phyloP scores from a whole-genome alignment of 2,797 vertebrate species.

The Gobio occitaniae region DNA sequence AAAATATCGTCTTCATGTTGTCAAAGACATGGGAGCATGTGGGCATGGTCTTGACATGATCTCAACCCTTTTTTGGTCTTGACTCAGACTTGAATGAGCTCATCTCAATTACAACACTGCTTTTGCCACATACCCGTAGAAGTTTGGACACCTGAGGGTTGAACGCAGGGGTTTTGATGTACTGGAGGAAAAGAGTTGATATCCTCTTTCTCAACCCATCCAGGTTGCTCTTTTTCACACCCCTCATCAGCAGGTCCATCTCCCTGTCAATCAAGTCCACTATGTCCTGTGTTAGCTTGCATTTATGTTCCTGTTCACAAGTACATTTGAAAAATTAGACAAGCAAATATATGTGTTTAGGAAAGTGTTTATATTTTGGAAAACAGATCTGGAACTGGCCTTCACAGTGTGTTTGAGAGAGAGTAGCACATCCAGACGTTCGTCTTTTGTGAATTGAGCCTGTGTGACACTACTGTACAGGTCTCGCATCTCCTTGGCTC shows the following conservation, averaged over 20 bases:
- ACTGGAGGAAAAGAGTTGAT: constrained; percentile 90
- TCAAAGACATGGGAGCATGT: neutral
- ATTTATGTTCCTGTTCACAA: constrained; percentile 83
- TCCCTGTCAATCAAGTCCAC: constrained; percentile 90
- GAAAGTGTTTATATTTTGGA: neutral
- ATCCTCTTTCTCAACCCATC: constrained; percentile 91
- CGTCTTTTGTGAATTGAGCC: constrained; percentile 73
- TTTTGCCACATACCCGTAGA: constrained; percentile 81
- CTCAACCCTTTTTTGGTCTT: neutral
- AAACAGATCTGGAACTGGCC: constrained; percentile 71
- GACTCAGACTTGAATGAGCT: neutral
- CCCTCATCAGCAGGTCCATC: constrained; percentile 84
- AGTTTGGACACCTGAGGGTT: constrained; percentile 85
- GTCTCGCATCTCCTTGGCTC: constrained; percentile 85
- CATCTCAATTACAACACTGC: neutral
- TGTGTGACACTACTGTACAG: constrained; percentile 81
- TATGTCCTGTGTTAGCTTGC: constrained; percentile 87
- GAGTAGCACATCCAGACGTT: constrained; percentile 80
- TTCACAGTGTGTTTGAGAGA: constrained; percentile 85
- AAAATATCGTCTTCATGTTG: neutral
- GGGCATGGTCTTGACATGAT: neutral
- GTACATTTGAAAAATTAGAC: neutral
- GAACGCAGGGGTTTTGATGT: constrained; percentile 88
- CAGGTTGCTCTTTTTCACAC: constrained; percentile 80
- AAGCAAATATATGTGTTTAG: neutral